A percentile compares a stretch with the other conserved stretches of the same genome.
phyloP scores from a whole-genome alignment of 2,888 invertebrate species.

The Callimorpha dominula region DNA sequence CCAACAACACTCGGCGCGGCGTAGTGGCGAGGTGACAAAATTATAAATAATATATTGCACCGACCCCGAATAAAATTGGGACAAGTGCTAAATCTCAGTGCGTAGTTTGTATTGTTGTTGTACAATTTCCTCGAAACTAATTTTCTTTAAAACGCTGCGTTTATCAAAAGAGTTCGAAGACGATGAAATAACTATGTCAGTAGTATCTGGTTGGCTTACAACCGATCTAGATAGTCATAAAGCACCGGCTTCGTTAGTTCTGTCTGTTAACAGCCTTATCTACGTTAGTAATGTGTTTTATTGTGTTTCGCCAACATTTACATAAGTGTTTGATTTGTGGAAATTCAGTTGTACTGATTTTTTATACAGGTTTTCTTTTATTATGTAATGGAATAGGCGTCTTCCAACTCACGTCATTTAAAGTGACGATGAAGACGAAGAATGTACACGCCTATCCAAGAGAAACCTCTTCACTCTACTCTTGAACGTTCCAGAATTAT shows the following conservation, averaged over 20 bases:
- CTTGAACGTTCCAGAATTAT: too few relatives aligned
- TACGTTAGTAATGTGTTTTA: conserved; percentile 37
- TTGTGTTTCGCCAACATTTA: conserved; percentile 34
- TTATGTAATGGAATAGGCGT: too few relatives aligned
- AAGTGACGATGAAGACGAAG: too few relatives aligned
- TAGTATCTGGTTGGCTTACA: conserved; percentile 47
- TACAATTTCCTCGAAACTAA: background rate
- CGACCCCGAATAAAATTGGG: too few relatives aligned
- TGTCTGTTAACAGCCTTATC: conserved; percentile 34
- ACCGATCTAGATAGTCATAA: conserved; percentile 44
- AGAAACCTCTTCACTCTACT: too few relatives aligned
- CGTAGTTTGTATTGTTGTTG: background rate
- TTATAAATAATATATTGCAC: too few relatives aligned
- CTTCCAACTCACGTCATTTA: too few relatives aligned
- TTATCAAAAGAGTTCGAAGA: conserved; percentile 24
- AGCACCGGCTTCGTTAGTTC: conserved; percentile 47
- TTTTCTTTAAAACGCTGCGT: conserved; percentile 1
- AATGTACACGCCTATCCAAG: too few relatives aligned
- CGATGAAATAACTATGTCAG: conserved; percentile 14
- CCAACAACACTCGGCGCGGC: too few relatives aligned
- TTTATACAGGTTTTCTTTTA: background rate
- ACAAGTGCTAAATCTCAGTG: background rate
- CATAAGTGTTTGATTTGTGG: conserved; percentile 33
- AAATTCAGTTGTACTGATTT: background rate
- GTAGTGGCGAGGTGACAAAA: too few relatives aligned